Conservation (phyloP, 2,797 vertebrate species). For the Aphelocoma californica region DNA sequence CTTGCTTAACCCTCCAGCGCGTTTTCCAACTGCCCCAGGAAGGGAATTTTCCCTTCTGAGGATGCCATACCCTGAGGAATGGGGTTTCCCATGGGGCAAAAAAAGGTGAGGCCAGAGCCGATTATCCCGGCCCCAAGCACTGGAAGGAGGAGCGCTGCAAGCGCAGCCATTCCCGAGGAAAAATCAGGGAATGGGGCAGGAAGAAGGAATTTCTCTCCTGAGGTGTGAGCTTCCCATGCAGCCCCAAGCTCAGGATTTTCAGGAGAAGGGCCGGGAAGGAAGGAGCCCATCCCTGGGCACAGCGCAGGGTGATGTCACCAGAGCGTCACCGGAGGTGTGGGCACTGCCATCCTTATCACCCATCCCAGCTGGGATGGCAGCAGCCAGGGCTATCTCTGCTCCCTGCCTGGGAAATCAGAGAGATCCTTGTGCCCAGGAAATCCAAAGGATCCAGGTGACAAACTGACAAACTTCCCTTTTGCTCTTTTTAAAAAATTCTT, state of each 20-base stretch:
- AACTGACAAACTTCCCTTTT: neutral
- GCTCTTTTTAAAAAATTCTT: neutral
- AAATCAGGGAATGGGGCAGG: neutral
- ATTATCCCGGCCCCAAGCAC: neutral
- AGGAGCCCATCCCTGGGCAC: rapidly evolving
- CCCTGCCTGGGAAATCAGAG: neutral
- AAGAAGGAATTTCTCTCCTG: neutral
- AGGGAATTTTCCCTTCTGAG: neutral
- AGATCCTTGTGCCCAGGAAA: neutral
- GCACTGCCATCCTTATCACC: neutral
- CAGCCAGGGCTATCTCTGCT: neutral
- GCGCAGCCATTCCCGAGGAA: rapidly evolving
- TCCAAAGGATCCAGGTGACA: neutral
- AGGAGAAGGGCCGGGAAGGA: neutral
- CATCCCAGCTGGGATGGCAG: neutral
- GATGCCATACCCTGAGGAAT: neutral
- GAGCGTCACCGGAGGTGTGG: neutral
- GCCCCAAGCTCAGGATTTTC: neutral
- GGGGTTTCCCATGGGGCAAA: neutral
- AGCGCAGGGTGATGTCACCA: neutral
- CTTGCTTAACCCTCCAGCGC: neutral
- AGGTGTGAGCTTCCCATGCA: rapidly evolving
- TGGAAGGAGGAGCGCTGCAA: neutral
- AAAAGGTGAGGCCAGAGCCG: neutral
- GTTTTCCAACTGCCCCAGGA: neutral